Evolutionary conservation across 2,113 vertebrate species (phyloP).

Genomic region (Xyrauchen texanus): DNA sequence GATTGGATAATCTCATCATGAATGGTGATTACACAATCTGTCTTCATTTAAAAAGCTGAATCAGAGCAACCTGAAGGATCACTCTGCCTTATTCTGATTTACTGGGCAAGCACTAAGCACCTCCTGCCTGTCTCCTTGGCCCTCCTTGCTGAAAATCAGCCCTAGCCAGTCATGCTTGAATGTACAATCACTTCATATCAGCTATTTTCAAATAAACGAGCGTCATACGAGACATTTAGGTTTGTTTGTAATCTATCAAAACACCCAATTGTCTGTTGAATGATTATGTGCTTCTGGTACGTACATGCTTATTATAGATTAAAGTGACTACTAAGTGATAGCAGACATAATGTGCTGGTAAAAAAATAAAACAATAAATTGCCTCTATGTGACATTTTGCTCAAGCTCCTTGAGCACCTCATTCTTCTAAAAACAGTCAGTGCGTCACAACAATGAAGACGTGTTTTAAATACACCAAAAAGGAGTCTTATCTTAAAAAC

Average conservation of each 20-base stretch:
- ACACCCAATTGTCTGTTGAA: conserved; percentile 1
- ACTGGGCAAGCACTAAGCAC: not conserved
- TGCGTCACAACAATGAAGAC: not conserved
- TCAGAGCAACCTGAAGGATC: too few species aligned
- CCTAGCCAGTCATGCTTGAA: not conserved
- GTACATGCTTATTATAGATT: not conserved
- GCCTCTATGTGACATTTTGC: not conserved
- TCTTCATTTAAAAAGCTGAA: too few species aligned
- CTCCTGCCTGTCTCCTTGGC: not conserved
- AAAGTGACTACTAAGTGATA: not conserved
- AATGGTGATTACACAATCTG: not conserved
- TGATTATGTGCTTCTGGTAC: not conserved
- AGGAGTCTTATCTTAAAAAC: not conserved
- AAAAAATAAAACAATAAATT: not conserved
- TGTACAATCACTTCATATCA: not conserved
- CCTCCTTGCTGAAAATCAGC: too few species aligned
- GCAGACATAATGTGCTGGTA: not conserved
- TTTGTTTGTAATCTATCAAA: conserved; percentile 1
- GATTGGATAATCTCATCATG: not conserved
- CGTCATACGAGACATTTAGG: not conserved
- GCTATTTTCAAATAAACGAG: not conserved
- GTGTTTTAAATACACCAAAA: not conserved
- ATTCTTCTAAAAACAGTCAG: not conserved
- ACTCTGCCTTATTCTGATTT: too few species aligned
- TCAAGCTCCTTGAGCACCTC: not conserved